Evolutionary conservation across 2,797 vertebrate genomes (phyloP).

Genomic region (Brachyalestes nurse): DNA sequence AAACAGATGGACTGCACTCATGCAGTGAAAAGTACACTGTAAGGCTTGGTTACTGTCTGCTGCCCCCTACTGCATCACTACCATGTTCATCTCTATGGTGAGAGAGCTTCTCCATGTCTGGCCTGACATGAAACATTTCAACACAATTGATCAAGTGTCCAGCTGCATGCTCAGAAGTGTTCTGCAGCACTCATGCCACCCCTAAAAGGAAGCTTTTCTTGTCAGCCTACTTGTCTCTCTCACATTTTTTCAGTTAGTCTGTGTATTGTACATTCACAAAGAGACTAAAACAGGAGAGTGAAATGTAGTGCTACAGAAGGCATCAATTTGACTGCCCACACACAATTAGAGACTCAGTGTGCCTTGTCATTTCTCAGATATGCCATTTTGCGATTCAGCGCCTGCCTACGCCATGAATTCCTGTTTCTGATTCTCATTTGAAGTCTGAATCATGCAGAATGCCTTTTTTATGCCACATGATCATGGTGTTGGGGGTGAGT

Average conservation of each 20-base stretch:
- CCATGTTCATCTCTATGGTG: not conserved
- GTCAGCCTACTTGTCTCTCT: not conserved
- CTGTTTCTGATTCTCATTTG: constrained; percentile 66
- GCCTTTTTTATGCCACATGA: constrained; percentile 65
- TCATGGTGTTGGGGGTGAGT: constrained; percentile 69
- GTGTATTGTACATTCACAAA: not conserved
- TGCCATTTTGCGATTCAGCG: constrained; percentile 56
- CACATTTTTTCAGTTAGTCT: not conserved
- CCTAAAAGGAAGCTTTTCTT: not conserved
- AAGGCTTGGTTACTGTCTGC: constrained; percentile 45
- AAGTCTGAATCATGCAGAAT: constrained; percentile 37
- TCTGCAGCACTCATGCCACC: not conserved
- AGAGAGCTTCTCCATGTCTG: not conserved
- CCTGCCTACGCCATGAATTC: constrained; percentile 61
- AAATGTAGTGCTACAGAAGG: not conserved
- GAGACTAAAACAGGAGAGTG: not conserved
- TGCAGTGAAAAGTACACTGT: constrained; percentile 10
- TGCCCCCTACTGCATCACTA: constrained; percentile 55
- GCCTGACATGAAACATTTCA: not conserved
- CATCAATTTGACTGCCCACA: constrained; percentile 19
- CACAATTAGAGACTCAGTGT: constrained; percentile 2
- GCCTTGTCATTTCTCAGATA: constrained; percentile 59
- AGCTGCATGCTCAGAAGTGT: not conserved
- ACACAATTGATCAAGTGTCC: not conserved
- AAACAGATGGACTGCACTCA: not conserved